Evolutionary conservation across 2,888 invertebrate species (phyloP).

Genomic region (Cetonia aurata): DNA sequence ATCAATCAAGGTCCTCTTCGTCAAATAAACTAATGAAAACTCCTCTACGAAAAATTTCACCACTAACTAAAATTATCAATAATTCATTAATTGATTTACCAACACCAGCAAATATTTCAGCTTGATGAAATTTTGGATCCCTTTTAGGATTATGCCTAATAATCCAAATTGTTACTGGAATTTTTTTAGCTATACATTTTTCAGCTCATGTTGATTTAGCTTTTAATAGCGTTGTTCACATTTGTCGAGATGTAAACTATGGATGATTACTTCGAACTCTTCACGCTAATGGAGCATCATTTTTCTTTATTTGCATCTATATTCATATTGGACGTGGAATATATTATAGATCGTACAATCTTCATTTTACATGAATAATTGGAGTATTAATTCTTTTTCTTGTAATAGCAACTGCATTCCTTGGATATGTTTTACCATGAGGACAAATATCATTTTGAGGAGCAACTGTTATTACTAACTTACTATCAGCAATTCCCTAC

Average conservation of each 20-base stretch:
- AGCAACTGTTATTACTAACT: constrained; percentile 82
- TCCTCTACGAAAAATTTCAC: constrained; percentile 67
- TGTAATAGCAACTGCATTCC: constrained; percentile 79
- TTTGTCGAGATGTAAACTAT: constrained; percentile 78
- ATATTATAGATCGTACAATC: no score
- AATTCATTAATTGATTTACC: constrained; percentile 73
- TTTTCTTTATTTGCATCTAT: constrained; percentile 80
- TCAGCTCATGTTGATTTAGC: constrained; percentile 74
- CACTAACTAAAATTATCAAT: constrained; percentile 72
- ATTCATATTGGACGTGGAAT: no score
- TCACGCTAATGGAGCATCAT: constrained; percentile 80
- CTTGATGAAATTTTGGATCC: constrained; percentile 79
- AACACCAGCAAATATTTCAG: constrained; percentile 72
- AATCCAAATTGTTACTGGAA: constrained; percentile 76
- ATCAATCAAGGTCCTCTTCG: constrained; percentile 71
- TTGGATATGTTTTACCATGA: constrained; percentile 84
- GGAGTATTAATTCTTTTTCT: constrained; percentile 77
- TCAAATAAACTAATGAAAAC: constrained; percentile 67
- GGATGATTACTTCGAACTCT: constrained; percentile 76
- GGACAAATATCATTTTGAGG: constrained; percentile 88
- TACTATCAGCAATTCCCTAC: constrained; percentile 80
- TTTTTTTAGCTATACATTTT: constrained; percentile 80
- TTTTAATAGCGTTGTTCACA: constrained; percentile 77
- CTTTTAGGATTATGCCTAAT: constrained; percentile 74
- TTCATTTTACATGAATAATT: constrained; percentile 75